These are phyloP conservation scores for Ladona fulva DNA, from an alignment of 1,140 invertebrate genomes.

Conservation along the genomic window DNA sequence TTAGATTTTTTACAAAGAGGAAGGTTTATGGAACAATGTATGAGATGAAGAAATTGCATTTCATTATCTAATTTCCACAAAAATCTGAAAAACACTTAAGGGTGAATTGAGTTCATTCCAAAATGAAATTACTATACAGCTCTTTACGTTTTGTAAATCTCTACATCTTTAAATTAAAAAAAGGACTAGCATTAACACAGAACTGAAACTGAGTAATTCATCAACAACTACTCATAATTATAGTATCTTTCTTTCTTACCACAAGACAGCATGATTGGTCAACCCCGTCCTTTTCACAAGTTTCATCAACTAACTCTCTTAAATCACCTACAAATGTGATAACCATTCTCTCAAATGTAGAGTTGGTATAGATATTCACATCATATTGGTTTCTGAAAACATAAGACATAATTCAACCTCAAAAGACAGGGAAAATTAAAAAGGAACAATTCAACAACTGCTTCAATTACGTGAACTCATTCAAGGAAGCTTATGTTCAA, in stretches of 20 bases:
- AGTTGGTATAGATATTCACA: not conserved
- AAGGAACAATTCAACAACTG: not conserved
- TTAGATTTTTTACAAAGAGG: too few relatives aligned
- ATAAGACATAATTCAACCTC: not conserved
- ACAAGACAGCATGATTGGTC: not conserved
- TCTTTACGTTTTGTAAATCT: too few relatives aligned
- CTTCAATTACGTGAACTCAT: not conserved
- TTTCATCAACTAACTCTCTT: not conserved
- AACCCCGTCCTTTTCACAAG: not conserved
- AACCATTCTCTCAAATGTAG: not conserved
- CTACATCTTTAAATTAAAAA: too few relatives aligned
- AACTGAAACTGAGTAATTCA: too few relatives aligned
- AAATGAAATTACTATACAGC: too few relatives aligned
- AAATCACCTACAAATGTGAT: not conserved
- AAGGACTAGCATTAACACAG: too few relatives aligned
- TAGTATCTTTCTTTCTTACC: not conserved
- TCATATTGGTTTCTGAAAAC: not conserved
- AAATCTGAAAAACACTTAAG: too few relatives aligned
- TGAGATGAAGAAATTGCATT: too few relatives aligned
- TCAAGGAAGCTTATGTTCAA: not conserved
- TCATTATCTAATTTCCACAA: too few relatives aligned
- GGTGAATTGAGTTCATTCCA: too few relatives aligned
- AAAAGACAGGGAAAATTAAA: not conserved
- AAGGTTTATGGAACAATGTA: too few relatives aligned
- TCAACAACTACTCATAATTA: too few relatives aligned